Evolutionary conservation across 2,797 vertebrate species (phyloP).

Genomic region (Spea hammondii): DNA sequence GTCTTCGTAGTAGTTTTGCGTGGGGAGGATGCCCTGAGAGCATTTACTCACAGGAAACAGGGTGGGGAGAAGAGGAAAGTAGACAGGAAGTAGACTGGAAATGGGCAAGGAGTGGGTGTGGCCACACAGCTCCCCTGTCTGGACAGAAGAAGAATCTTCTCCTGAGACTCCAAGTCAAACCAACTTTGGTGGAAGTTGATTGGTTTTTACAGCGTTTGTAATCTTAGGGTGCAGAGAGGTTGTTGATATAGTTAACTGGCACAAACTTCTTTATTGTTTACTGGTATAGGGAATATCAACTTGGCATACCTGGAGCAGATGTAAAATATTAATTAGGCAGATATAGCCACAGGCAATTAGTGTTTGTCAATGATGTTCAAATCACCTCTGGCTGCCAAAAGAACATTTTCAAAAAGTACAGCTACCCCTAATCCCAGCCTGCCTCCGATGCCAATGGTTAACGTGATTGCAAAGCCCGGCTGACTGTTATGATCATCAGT

Average conservation of each 20-base stretch:
- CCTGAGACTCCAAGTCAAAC: too few species aligned
- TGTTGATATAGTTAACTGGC: background rate
- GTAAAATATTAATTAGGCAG: constrained; percentile 27
- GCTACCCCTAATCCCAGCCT: constrained; percentile 16
- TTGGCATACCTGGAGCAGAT: constrained; percentile 2
- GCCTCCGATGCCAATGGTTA: constrained; percentile 23
- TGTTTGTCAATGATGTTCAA: constrained; percentile 1
- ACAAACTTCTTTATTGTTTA: background rate
- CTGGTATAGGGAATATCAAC: background rate
- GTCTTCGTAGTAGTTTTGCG: too few species aligned
- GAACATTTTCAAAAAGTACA: background rate
- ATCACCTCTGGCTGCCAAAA: constrained; percentile 23
- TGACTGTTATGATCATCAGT: constrained; percentile 19
- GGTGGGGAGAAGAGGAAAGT: too few species aligned
- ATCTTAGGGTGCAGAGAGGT: too few species aligned
- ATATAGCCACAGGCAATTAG: constrained; percentile 12
- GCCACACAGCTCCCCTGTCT: too few species aligned
- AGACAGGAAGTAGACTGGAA: too few species aligned
- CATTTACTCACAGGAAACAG: too few species aligned
- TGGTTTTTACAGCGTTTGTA: too few species aligned
- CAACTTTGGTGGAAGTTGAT: too few species aligned
- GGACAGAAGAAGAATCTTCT: too few species aligned
- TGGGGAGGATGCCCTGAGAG: too few species aligned
- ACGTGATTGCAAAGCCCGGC: constrained; percentile 31
- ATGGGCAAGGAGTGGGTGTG: too few species aligned